Evolutionary conservation across 2,113 vertebrate genomes (phyloP), one percentile per base, ranked within the genome.

Genomic region (Aythya baeri): DNA sequence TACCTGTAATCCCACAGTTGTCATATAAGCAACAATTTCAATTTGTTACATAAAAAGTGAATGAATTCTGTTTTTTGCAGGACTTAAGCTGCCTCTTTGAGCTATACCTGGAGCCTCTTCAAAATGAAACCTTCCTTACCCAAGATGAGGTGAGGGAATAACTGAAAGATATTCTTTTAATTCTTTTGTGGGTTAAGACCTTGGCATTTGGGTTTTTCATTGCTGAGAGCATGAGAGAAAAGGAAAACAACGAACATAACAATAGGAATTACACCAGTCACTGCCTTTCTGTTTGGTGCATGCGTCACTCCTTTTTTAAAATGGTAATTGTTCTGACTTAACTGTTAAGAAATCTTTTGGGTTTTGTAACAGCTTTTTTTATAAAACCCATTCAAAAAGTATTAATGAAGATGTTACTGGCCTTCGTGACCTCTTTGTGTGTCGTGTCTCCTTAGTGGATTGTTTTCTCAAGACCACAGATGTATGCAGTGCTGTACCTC

Each of bases 51-150:
- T 57, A 80, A 54, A 84, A 86, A 36, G 15, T 68, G 32, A 96
- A 49, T 2, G 23, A 80, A 20, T 61, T 78, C 6, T 61, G 6
- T 89, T 88, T 70, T 43, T 94, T 96, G 22, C 94, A 99, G 99
- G 99, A 99, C 90, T 97, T 99, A 96, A 98, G 98, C 94, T 99
- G 98, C 96, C 98, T 99, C 95, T 99, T 99, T 3, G 98, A 99
- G 93, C 98, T 99, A 8, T 99, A 99, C 98, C 95, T 99, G 98
- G 99, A 99, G 88, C 99, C 99, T 3, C 98, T 99, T 96, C 99
- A 99, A 74, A 99, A 97, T 44, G 99, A 99, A 98, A 99, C 98
- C 58, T 99, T 99, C 89, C 99, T 99, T 80, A 99, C 99, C 10
- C 98, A 98, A 94, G 99, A 99, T 23, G 99, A 99, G 99, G 99